phyloP scores from a whole-genome alignment of 2,113 vertebrate genomes.

The Excalfactoria chinensis region DNA sequence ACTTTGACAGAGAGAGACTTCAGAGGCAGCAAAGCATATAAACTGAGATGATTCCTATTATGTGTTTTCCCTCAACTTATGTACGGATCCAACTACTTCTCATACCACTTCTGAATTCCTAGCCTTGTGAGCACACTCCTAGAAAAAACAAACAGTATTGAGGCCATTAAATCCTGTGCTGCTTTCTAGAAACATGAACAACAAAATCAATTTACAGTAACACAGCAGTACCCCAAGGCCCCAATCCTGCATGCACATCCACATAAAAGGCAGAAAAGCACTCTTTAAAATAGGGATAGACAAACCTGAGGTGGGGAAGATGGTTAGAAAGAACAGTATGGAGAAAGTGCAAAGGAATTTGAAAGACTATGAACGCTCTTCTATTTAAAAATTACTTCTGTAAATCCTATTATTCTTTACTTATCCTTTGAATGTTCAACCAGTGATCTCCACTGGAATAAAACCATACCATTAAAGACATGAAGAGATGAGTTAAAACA shows the following conservation, averaged over 20 bases:
- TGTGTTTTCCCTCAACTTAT: not conserved
- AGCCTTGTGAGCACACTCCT: not conserved
- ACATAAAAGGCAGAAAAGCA: not conserved
- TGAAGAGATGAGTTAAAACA: not conserved
- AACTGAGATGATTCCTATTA: not conserved
- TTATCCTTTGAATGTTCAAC: not conserved
- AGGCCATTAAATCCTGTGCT: not conserved
- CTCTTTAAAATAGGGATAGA: not conserved
- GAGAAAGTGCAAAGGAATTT: not conserved
- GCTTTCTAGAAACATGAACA: not conserved
- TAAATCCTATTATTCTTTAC: not conserved
- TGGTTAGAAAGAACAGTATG: not conserved
- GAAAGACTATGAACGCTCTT: not conserved
- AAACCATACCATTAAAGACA: not conserved
- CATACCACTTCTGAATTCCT: not conserved
- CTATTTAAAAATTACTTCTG: not conserved
- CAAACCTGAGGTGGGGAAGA: not conserved
- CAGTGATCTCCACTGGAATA: slow-evolving; percentile 16
- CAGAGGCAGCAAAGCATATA: not conserved
- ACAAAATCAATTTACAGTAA: not conserved
- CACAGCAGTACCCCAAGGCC: not conserved
- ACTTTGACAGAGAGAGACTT: not conserved
- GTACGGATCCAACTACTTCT: not conserved
- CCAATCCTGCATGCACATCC: not conserved
- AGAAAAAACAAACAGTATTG: not conserved